Percentiles rank a stretch among this genome's conserved stretches.
Evolutionary conservation across 2,888 invertebrate species (phyloP).

Genomic region (Cerceris rybyensis): DNA sequence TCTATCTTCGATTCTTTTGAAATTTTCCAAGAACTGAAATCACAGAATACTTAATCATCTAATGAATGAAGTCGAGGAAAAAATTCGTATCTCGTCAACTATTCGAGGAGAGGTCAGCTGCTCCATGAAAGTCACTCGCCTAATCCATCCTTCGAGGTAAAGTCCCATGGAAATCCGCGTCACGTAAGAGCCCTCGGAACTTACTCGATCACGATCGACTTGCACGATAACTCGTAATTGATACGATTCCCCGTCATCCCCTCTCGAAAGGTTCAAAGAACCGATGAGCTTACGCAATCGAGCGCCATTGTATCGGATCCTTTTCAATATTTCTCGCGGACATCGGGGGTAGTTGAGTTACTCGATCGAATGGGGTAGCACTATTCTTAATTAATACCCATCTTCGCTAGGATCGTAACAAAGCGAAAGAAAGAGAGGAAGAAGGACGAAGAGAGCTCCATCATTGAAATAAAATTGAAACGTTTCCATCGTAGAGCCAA

Average conservation of each 20-base stretch:
- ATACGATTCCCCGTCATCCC: conserved; percentile 36
- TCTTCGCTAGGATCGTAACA: background rate
- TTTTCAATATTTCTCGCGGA: conserved; percentile 6
- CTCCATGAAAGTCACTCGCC: background rate
- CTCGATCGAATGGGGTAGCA: background rate
- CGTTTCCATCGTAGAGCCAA: background rate
- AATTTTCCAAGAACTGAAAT: too few species aligned
- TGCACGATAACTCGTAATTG: conserved; percentile 33
- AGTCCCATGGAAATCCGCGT: conserved; percentile 34
- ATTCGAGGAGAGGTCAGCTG: conserved; percentile 24
- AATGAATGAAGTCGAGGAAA: too few species aligned
- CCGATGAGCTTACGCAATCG: background rate
- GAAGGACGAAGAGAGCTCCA: background rate
- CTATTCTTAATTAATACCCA: conserved; percentile 24
- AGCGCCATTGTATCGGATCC: conserved; percentile 12
- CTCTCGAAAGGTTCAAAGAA: conserved; percentile 2
- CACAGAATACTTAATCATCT: too few species aligned
- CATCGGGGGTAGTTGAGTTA: background rate
- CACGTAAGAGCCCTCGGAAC: conserved; percentile 52
- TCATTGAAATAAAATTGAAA: conserved; percentile 35
- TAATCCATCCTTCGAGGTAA: conserved; percentile 2
- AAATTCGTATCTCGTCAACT: background rate
- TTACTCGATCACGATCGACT: conserved; percentile 43
- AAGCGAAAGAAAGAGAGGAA: background rate
- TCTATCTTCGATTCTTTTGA: too few species aligned